Evolutionary conservation across 2,113 vertebrate species (phyloP).

Genomic region (Fregetta grallaria): DNA sequence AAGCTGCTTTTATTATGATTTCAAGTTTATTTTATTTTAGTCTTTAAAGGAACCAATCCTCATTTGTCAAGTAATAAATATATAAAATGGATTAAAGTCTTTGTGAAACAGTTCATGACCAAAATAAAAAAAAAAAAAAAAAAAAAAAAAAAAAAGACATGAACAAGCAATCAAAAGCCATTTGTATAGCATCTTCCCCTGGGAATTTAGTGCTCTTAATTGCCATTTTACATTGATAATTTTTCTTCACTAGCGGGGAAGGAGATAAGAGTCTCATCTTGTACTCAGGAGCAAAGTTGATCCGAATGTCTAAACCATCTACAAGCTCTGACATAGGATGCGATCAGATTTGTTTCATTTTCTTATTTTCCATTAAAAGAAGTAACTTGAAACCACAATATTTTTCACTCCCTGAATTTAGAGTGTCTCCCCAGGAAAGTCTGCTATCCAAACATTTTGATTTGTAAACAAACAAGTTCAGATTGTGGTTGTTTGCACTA

Average conservation of each 20-base stretch:
- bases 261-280: neutral
- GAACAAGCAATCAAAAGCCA: neutral
- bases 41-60: neutral
- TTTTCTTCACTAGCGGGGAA: neutral
- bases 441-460: neutral
- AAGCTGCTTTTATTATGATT: neutral
- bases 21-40: neutral
- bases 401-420: neutral
- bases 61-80: neutral
- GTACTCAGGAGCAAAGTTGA: neutral
- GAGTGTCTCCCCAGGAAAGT: neutral
- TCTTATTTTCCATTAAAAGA: neutral
- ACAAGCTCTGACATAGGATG: neutral
- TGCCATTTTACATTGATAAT: neutral
- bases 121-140: neutral
- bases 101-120: neutral
- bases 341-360: neutral
- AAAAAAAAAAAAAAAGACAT: neutral
- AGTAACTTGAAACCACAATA: neutral
- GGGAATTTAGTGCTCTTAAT: neutral
- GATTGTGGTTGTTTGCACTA: neutral
- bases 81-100: neutral
- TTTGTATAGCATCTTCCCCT: neutral
- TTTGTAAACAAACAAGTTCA: neutral
- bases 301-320: neutral